Conservation (phyloP, 1,140 invertebrate genomes). For the Orius insidiosus region DNA sequence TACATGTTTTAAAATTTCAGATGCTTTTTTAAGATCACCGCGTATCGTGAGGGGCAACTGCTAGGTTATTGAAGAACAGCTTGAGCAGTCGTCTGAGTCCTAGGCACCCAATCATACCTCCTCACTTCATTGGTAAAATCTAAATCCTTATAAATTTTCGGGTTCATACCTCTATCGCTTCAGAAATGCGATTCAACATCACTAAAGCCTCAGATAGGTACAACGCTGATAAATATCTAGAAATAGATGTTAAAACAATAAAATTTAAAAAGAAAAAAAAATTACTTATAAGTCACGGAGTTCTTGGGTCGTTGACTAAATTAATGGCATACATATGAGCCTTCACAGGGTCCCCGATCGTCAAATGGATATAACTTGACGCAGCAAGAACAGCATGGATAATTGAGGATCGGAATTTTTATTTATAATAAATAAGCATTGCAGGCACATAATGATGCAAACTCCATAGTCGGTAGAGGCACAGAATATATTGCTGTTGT, state of each 20-base stretch:
- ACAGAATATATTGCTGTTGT: slow-evolving; percentile 58
- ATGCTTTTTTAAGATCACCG: slow-evolving; percentile 58
- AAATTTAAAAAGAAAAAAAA: slow-evolving; percentile 4
- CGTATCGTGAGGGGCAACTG: slow-evolving; percentile 53
- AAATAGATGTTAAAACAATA: slow-evolving; percentile 26
- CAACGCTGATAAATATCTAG: slow-evolving; percentile 63
- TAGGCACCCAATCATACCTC: slow-evolving; percentile 44
- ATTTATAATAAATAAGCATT: slow-evolving; percentile 44
- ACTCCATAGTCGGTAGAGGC: slow-evolving; percentile 74
- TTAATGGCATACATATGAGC: slow-evolving; percentile 59
- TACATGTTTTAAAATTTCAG: slow-evolving; percentile 44
- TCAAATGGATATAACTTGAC: slow-evolving; percentile 66
- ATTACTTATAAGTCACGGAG: slow-evolving; percentile 47
- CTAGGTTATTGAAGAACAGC: slow-evolving; percentile 61
- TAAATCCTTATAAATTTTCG: slow-evolving; percentile 48
- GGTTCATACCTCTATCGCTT: slow-evolving; percentile 74
- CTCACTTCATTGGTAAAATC: slow-evolving; percentile 19
- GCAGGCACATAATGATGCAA: slow-evolving; percentile 68
- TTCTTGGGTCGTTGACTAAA: slow-evolving; percentile 41
- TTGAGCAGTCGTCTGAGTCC: slow-evolving; percentile 41
- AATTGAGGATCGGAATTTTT: slow-evolving; percentile 6
- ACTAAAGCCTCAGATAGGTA: slow-evolving; percentile 83
- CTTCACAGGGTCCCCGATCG: slow-evolving; percentile 66
- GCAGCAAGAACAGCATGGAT: slow-evolving; percentile 44
- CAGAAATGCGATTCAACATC: slow-evolving; percentile 58